Base-by-base conservation (phyloP, 2,113 vertebrate species). In the Melospiza melodia region DNA sequence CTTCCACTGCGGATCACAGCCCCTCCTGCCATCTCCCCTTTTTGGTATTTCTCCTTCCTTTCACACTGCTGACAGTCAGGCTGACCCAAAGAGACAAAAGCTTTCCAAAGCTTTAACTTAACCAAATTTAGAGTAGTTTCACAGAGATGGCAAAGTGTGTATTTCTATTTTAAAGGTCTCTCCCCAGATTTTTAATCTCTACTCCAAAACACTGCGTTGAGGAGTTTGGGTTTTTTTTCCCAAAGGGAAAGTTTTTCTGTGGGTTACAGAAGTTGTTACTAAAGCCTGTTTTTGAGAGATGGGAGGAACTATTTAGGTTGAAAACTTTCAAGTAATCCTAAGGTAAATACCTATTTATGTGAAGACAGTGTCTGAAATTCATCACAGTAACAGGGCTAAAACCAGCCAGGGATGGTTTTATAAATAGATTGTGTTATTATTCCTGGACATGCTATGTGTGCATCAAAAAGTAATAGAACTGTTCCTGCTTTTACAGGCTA, bases 1-100 rank as follows among this genome's bases (percentile, higher is more conserved):
- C 41, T 81, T 81, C 59, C 55, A 18, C 54, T 24, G 19, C n/a
- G 58, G 46, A 28, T 61, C 58, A n/a, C 6, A 72, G 25, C 9
- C 33, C 6, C 4, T 37, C 0, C 0, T 63, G 75, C 43, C 2
- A 2, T 72, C 48, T 79, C 33, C 13, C 6, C 3, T 17, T 67
- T 76, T 49, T 57, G 46, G 27, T 61, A 35, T 65, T 89, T 27
- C 18, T 83, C 17, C 35, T 86, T 68, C 16, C 54, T 73, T 93
- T 77, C 41, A 48, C 5, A 12, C 22, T 65, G 24, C 49, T 73
- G 27, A 20, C 51, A 25, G 16, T 63, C 48, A 68, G 33, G 19
- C 41, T 85, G 66, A 67, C 52, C 16, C 62, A 80, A 79, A 59
- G n/a, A 35, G 11, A 17, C 2, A 4, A 46, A 30, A 54, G 16